Evolutionary conservation across 2,888 invertebrate species (phyloP).

Genomic region (Cerceris rybyensis): DNA sequence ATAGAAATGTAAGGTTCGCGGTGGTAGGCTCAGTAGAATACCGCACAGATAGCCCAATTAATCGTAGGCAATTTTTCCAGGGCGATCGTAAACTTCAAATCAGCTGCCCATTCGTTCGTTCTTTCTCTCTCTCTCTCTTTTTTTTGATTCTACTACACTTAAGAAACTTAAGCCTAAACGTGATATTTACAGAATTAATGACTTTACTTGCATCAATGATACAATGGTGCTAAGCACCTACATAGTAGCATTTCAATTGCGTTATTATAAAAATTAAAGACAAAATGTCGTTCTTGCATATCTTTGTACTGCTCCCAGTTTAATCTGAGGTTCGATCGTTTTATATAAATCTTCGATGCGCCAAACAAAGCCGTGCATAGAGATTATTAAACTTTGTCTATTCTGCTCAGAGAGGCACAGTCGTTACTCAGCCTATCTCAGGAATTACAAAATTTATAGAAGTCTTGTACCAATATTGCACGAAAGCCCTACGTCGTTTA

Average conservation of each 20-base stretch:
- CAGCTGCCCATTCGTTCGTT: constrained; percentile 58
- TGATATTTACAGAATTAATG: constrained; percentile 73
- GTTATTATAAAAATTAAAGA: constrained; percentile 76
- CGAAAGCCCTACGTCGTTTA: constrained; percentile 66
- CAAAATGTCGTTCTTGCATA: constrained; percentile 75
- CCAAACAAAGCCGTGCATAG: constrained; percentile 65
- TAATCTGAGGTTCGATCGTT: constrained; percentile 66
- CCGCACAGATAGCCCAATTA: constrained; percentile 48
- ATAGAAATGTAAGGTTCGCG: constrained; percentile 68
- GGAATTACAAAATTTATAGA: constrained; percentile 65
- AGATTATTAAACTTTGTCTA: constrained; percentile 49
- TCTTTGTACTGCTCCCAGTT: constrained; percentile 78
- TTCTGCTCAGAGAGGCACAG: constrained; percentile 59
- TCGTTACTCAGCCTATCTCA: constrained; percentile 59
- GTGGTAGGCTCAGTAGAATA: constrained; percentile 68
- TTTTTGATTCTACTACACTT: constrained; percentile 61
- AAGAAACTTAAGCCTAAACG: constrained; percentile 66
- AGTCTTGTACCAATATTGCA: constrained; percentile 72
- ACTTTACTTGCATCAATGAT: constrained; percentile 55
- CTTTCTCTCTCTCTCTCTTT: constrained; percentile 29
- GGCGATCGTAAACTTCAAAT: constrained; percentile 51
- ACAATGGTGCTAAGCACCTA: constrained; percentile 65
- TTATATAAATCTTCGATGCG: constrained; percentile 64
- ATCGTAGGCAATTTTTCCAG: constrained; percentile 39
- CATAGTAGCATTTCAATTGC: constrained; percentile 59